Conservation (phyloP, 92 coral and sea anemone species). For the Epizoanthus ramosus region DNA sequence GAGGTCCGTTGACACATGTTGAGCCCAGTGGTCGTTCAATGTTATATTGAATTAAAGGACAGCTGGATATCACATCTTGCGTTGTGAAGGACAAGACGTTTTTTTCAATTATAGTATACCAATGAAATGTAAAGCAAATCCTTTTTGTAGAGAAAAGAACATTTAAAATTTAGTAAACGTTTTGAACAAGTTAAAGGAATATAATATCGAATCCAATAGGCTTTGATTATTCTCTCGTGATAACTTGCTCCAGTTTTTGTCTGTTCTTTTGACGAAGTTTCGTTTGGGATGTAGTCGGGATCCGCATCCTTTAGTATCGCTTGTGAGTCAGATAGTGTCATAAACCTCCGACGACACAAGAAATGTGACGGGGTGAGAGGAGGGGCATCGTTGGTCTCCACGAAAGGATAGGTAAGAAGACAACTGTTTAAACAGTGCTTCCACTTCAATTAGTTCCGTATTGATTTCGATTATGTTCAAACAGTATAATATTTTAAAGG, state of each 20-base stretch:
- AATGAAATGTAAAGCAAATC: too few species aligned
- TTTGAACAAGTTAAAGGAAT: too few species aligned
- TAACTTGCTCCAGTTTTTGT: slow-evolving; percentile 41
- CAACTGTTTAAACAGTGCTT: slow-evolving; percentile 32
- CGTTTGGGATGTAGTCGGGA: slow-evolving; percentile 14
- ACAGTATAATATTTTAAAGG: slow-evolving; percentile 17
- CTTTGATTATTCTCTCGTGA: slow-evolving; percentile 32
- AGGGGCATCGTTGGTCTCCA: slow-evolving; percentile 22
- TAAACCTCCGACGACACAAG: slow-evolving; percentile 39
- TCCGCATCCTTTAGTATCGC: neutral
- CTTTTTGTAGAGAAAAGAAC: too few species aligned
- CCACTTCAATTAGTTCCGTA: slow-evolving; percentile 16
- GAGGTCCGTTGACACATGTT: too few species aligned
- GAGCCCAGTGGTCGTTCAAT: too few species aligned
- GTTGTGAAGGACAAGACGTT: too few species aligned
- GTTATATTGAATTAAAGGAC: too few species aligned
- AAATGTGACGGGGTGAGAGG: slow-evolving; percentile 51
- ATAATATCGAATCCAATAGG: neutral
- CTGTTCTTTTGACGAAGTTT: slow-evolving; percentile 20
- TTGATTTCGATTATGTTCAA: neutral
- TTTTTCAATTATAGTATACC: too few species aligned
- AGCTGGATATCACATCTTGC: too few species aligned
- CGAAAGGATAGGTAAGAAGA: slow-evolving; percentile 42
- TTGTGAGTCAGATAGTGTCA: slow-evolving; percentile 28
- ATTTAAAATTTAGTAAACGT: too few species aligned